A percentile compares a stretch with the other conserved stretches of the same genome.
phyloP scores from a whole-genome alignment of 2,888 invertebrate species.

The Leptothorax acervorum region DNA sequence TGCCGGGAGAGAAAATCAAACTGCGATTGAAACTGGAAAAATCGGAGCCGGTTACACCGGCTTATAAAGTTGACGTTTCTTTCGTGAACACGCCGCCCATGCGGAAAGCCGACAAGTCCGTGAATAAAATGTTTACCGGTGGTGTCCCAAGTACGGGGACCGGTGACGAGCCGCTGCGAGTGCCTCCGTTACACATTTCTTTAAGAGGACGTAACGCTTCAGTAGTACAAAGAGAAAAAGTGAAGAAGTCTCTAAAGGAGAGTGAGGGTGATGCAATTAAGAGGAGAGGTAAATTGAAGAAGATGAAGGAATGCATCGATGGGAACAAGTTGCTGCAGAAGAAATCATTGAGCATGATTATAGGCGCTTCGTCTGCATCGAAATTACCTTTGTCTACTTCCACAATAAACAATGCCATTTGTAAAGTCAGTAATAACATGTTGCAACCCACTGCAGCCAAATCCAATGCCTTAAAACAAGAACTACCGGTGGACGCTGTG shows the following conservation, averaged over 20 bases:
- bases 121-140: conserved; percentile 85
- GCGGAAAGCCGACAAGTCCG: conserved; percentile 86
- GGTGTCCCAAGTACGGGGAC: conserved; percentile 78
- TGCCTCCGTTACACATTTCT: conserved; percentile 96
- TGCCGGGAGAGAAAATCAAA: conserved; percentile 92
- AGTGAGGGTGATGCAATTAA: conserved; percentile 84
- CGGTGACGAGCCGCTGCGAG: conserved; percentile 90
- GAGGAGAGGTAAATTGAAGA: conserved; percentile 86
- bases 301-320: conserved; percentile 86
- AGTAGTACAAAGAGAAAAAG: conserved; percentile 93
- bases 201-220: conserved; percentile 93
- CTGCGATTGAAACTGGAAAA: conserved; percentile 93
- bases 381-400: conserved; percentile 83
- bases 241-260: conserved; percentile 87
- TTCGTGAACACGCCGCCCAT: conserved; percentile 88
- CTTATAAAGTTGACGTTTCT: conserved; percentile 93
- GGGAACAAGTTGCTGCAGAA: conserved; percentile 83
- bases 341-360: conserved; percentile 83
- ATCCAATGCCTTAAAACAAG: conserved; percentile 83
- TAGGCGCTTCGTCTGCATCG: conserved; percentile 80
- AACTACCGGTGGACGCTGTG: conserved; percentile 74
- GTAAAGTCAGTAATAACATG: conserved; percentile 81
- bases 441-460: conserved; percentile 81
- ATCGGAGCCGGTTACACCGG: conserved; percentile 92
- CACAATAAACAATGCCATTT: conserved; percentile 80